Base-by-base conservation (phyloP, 2,888 invertebrate genomes). In the Vannuccia rotundouncinata region DNA sequence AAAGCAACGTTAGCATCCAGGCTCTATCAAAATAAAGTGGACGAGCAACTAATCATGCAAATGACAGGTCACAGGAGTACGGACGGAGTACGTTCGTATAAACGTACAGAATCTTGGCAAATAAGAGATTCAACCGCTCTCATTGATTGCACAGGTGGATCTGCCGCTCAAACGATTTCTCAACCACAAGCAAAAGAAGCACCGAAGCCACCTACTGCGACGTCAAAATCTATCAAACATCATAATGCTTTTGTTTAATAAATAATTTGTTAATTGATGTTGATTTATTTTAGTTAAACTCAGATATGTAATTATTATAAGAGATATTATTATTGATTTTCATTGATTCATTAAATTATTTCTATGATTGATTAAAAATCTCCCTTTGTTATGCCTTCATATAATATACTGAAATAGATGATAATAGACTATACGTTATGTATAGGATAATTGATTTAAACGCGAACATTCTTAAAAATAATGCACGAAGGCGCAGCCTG, bases 41-140 rank as follows among this genome's bases (percentile, higher is more conserved):
- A 10, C 29, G 75, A 75, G 75, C 75, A 75, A 31, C 30, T 75
- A 31, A 75, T 75, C 75, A 75, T 75, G 29, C 27, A 75, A 75
- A 75, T 75, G 75, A 75, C 75, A 29, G 75, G 75, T 31, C 22
- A 75, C 31, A 29, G 75, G 75, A 29, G 29, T 29, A 31, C 25
- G 29, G 29, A 75, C 31, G 75, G 75, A 31, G 75, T 75, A 5
- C 75, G 75, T 10, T 75, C 75, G 28, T 75, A 75, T 75, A 75
- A 29, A 31, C 29, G 75, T 31, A 75, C 75, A 17, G 29, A 75
- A 75, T 31, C 2, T 29, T 5, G 13, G 30, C 75, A 75, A 31
- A 75, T 75, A 29, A 29, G 5, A 75, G 75, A 10, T 13, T 22
- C 75, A 31, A 31, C 30, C 31, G 75, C 75, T 31, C 30, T 27